These are phyloP conservation scores for Polietes domitor DNA, from an alignment of 2,888 invertebrate species.

Conservation along the genomic window DNA sequence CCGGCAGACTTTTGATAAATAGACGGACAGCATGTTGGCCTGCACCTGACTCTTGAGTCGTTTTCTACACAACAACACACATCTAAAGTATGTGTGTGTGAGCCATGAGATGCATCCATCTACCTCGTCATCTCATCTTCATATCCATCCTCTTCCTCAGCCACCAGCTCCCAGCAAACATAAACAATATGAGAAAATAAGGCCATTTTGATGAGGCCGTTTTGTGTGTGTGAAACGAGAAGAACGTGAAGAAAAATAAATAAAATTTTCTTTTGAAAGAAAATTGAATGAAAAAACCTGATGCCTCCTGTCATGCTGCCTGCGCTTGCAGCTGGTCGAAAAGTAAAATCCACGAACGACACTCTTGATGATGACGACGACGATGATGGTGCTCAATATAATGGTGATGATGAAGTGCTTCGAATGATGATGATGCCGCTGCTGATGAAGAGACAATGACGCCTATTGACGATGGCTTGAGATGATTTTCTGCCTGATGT, in stretches of 20 bases:
- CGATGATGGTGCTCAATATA: background rate
- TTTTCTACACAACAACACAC: background rate
- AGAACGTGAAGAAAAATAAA: slow-evolving; percentile 9
- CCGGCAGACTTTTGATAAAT: background rate
- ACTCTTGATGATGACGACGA: background rate
- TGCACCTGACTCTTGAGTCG: slow-evolving; percentile 18
- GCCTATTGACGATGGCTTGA: background rate
- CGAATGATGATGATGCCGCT: background rate
- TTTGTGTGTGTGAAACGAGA: background rate
- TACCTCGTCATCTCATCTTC: background rate
- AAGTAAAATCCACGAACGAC: background rate
- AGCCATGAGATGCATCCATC: background rate
- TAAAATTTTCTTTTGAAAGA: background rate
- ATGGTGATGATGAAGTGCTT: background rate
- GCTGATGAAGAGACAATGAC: background rate
- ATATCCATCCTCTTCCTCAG: too few species aligned
- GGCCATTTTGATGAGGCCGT: background rate
- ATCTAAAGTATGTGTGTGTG: background rate
- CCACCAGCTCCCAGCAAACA: background rate
- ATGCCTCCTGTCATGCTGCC: background rate
- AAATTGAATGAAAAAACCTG: background rate
- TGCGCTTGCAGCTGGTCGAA: background rate
- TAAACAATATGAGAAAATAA: slow-evolving; percentile 10
- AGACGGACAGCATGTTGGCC: background rate
- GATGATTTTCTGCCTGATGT: background rate